These are phyloP conservation scores for Spinibarbus caldwelli DNA, from an alignment of 2,797 vertebrate species.

Conservation along the genomic window DNA sequence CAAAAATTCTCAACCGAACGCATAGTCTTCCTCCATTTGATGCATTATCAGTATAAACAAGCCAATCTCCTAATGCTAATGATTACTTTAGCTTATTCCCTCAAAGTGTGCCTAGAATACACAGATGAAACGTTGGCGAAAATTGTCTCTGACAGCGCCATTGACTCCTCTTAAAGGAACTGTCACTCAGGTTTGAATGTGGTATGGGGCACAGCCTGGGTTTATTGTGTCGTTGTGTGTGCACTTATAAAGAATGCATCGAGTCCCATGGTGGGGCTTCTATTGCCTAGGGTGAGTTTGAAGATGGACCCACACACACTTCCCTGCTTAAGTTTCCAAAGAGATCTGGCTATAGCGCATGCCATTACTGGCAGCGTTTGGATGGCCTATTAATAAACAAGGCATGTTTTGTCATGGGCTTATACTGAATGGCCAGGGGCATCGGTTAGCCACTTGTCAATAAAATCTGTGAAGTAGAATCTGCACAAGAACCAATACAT, in stretches of 20 bases:
- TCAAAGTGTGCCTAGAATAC: constrained; percentile 48
- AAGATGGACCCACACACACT: constrained; percentile 47
- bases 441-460: constrained; percentile 41
- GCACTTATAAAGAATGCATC: constrained; percentile 52
- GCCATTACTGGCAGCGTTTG: constrained; percentile 44
- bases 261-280: constrained; percentile 35
- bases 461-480: constrained; percentile 45
- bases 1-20: neutral
- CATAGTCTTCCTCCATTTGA: neutral
- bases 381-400: constrained; percentile 52
- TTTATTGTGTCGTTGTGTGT: constrained; percentile 34
- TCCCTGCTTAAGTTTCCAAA: constrained; percentile 42
- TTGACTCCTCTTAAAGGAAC: constrained; percentile 63
- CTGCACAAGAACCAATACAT: constrained; percentile 20
- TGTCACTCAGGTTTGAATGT: constrained; percentile 56
- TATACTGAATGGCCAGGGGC: constrained; percentile 24
- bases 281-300: constrained; percentile 47
- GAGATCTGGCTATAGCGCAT: constrained; percentile 39
- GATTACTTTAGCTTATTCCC: constrained; percentile 46
- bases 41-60: constrained; percentile 21
- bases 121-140: constrained; percentile 55
- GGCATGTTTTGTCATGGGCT: constrained; percentile 31
- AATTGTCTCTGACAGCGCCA: constrained; percentile 62
- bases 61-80: constrained; percentile 30
- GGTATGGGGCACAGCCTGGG: constrained; percentile 32